Evolutionary conservation across 92 coral and sea anemone species (phyloP).

Genomic region (Parazoanthus swiftii): DNA sequence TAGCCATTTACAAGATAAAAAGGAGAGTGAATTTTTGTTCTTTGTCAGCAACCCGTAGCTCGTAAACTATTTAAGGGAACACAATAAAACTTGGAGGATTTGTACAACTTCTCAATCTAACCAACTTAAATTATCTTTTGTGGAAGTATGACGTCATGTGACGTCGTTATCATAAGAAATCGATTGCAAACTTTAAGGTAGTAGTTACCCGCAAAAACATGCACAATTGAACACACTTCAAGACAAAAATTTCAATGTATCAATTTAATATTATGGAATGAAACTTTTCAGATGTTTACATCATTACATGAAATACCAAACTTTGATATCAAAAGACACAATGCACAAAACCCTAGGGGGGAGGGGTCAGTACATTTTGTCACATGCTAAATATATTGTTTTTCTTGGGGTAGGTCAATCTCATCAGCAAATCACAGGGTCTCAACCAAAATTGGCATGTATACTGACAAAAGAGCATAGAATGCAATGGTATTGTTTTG

Average conservation of each 20-base stretch:
- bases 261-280: neutral
- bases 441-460: constrained; percentile 25
- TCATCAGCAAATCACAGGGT: constrained; percentile 14
- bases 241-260: neutral
- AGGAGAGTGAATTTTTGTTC: too few relatives aligned
- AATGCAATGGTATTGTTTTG: constrained; percentile 26
- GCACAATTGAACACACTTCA: neutral
- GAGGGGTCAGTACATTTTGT: constrained; percentile 3
- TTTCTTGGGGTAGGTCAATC: constrained; percentile 23
- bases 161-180: too few relatives aligned
- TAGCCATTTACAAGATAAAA: too few relatives aligned
- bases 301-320: neutral
- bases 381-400: neutral
- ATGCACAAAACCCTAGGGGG: neutral
- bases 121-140: too few relatives aligned
- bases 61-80: too few relatives aligned
- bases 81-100: too few relatives aligned
- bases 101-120: too few relatives aligned
- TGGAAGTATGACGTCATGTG: too few relatives aligned
- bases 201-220: too few relatives aligned
- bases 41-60: too few relatives aligned
- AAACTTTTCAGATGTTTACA: neutral
- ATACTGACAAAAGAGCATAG: neutral
- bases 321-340: neutral
- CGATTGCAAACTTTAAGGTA: too few relatives aligned